Conservation (phyloP, 2,797 vertebrate genomes). For the Anomalospiza imberbis region DNA sequence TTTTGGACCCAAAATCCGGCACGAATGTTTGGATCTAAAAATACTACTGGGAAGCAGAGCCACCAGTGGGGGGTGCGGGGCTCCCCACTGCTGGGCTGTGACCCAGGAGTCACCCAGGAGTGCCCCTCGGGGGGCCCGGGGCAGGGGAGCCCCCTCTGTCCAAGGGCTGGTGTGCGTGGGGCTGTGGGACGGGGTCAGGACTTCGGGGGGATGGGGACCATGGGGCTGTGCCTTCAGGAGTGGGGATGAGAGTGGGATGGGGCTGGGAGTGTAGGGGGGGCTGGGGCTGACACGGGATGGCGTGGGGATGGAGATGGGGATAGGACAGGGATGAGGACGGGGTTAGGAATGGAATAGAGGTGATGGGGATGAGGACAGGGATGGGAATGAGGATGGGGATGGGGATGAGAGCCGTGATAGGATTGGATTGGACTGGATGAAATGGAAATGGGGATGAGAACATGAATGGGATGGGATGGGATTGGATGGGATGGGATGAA, state of each 20-base stretch:
- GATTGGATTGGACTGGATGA: too few relatives aligned
- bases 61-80: neutral
- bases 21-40: conserved; percentile 7
- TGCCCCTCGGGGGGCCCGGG: neutral
- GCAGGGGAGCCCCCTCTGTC: neutral
- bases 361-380: rapidly evolving
- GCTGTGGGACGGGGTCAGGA: neutral
- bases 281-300: neutral
- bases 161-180: too few relatives aligned
- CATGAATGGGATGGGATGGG: too few relatives aligned
- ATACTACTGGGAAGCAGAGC: neutral
- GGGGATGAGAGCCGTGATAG: too few relatives aligned
- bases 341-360: neutral
- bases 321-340: neutral
- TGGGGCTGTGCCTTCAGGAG: neutral
- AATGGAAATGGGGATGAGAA: neutral
- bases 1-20: neutral
- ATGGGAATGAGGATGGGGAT: neutral
- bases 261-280: neutral
- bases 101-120: neutral
- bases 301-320: too few relatives aligned
- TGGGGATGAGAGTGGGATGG: neutral
- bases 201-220: neutral
- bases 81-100: neutral
- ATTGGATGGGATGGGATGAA: too few relatives aligned